Conservation (phyloP, 2,888 invertebrate species). For the Cantharis rustica region DNA sequence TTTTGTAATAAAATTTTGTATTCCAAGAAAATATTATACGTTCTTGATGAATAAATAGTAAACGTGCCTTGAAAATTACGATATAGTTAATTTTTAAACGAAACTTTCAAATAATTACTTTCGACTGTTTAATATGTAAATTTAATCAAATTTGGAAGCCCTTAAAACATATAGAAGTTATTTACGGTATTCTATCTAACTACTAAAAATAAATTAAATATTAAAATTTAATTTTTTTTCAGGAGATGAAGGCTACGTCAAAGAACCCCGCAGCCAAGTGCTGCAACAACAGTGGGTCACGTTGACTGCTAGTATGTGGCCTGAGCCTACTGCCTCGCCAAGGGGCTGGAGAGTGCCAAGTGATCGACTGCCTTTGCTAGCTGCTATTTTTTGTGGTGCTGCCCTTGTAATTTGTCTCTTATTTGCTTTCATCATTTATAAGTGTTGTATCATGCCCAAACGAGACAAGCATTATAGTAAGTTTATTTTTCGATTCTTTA, state of each 20-base stretch:
- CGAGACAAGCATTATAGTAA: slow-evolving; percentile 72
- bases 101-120: not conserved
- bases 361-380: slow-evolving; percentile 57
- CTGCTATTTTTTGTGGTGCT: slow-evolving; percentile 60
- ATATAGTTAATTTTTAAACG: not conserved
- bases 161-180: not conserved
- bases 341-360: slow-evolving; percentile 55
- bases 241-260: slow-evolving; percentile 50
- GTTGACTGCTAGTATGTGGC: slow-evolving; percentile 61
- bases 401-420: slow-evolving; percentile 68
- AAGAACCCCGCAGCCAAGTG: slow-evolving; percentile 46
- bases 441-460: slow-evolving; percentile 72
- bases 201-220: too few species aligned
- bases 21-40: not conserved
- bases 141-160: not conserved
- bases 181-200: too few species aligned
- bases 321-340: slow-evolving; percentile 52
- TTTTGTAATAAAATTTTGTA: not conserved
- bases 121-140: not conserved
- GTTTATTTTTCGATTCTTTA: slow-evolving; percentile 35
- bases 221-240: slow-evolving; percentile 32
- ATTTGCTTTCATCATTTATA: slow-evolving; percentile 67
- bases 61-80: not conserved
- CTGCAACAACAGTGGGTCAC: slow-evolving; percentile 61
- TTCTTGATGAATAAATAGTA: not conserved